These are phyloP conservation scores for Ovis aries DNA, from an alignment of 2,113 vertebrate species.

Conservation along the genomic window ARS-UI_Ramb_v3.0 NC_056054.1:129557501-129558000, in stretches of 20 bases:
- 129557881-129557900: neutral
- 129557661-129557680: neutral
- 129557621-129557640: neutral
- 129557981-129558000: neutral
- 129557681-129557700: neutral
- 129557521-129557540: neutral
- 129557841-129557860: neutral
- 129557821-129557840: neutral
- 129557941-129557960: neutral
- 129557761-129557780: neutral
- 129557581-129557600: neutral
- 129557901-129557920: neutral
- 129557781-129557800: neutral
- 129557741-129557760: neutral
- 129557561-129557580: neutral
- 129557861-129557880: neutral
- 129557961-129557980: neutral
- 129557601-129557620: neutral
- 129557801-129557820: fast-evolving
- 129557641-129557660: neutral
- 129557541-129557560: neutral
- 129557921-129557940: neutral
- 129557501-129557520: neutral
- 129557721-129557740: neutral
- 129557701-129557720: neutral